These are phyloP conservation scores for Phyto melanocephala DNA, from an alignment of 2,888 invertebrate species.

Conservation along the genomic window DNA sequence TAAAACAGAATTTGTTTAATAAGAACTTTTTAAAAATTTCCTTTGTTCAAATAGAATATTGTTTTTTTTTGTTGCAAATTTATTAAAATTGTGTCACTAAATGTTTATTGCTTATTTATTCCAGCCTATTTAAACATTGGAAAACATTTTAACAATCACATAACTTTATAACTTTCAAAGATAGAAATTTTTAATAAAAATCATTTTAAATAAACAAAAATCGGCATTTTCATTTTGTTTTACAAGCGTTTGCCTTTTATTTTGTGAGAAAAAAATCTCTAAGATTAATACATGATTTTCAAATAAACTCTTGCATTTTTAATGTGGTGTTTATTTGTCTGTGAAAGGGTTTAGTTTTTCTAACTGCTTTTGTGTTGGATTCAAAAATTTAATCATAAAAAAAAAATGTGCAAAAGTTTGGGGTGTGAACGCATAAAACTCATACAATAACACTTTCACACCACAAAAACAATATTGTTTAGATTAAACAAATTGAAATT, in stretches of 20 bases:
- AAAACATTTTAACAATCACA: constrained; percentile 14
- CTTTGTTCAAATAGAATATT: not conserved
- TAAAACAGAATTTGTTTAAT: no score
- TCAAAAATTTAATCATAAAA: constrained; percentile 6
- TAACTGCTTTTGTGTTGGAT: not conserved
- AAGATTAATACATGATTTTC: no score
- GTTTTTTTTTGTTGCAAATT: not conserved
- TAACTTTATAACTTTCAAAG: no score
- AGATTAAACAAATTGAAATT: constrained; percentile 28
- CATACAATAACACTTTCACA: constrained; percentile 59
- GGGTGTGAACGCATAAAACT: constrained; percentile 62
- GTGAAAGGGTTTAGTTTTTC: constrained; percentile 46
- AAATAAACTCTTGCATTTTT: not conserved
- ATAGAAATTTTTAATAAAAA: no score
- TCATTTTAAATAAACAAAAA: no score
- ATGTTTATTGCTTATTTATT: constrained; percentile 23
- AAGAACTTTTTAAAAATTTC: no score
- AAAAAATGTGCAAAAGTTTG: constrained; percentile 32
- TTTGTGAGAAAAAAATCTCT: no score
- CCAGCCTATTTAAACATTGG: constrained; percentile 19
- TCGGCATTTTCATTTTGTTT: constrained; percentile 39
- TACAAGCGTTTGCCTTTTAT: constrained; percentile 36
- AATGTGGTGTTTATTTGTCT: no score
- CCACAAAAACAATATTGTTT: constrained; percentile 46
- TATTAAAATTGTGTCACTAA: constrained; percentile 30